These are phyloP conservation scores for Stigmatopora nigra DNA, from an alignment of 2,113 vertebrate species.

Conservation along the genomic window DNA sequence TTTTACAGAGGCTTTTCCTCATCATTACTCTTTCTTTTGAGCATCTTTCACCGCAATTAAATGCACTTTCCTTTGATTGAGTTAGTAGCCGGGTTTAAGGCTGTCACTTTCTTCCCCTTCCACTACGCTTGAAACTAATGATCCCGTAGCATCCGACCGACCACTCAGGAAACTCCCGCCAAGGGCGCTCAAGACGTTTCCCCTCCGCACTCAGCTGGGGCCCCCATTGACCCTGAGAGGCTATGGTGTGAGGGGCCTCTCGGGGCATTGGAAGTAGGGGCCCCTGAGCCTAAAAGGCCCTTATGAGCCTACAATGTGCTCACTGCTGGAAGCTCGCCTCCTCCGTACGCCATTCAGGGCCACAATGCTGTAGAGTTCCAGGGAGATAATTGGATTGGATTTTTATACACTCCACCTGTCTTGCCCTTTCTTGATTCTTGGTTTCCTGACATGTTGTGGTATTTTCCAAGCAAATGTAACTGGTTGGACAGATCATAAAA, in stretches of 20 bases:
- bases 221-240: constrained; percentile 63
- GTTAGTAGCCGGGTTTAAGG: constrained; percentile 66
- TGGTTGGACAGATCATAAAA: constrained; percentile 30
- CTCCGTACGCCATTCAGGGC: constrained; percentile 62
- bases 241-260: constrained; percentile 66
- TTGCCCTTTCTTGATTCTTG: constrained; percentile 28
- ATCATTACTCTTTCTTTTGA: constrained; percentile 37
- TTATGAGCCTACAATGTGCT: constrained; percentile 67
- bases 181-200: constrained; percentile 67
- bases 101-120: constrained; percentile 71
- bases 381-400: constrained; percentile 74
- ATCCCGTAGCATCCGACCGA: constrained; percentile 59
- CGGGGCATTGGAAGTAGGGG: constrained; percentile 45
- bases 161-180: constrained; percentile 65
- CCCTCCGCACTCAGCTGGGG: constrained; percentile 60
- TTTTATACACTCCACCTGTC: constrained; percentile 54
- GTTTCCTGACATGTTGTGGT: constrained; percentile 43
- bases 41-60: constrained; percentile 64
- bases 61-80: constrained; percentile 61
- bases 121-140: constrained; percentile 71
- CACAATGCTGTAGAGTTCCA: constrained; percentile 59
- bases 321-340: constrained; percentile 68
- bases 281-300: constrained; percentile 54
- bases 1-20: constrained; percentile 39
- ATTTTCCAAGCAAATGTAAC: constrained; percentile 54